These are phyloP conservation scores for Hirtodrosophila histrioides DNA, from an alignment of 2,888 invertebrate species.

Conservation along the genomic window DNA sequence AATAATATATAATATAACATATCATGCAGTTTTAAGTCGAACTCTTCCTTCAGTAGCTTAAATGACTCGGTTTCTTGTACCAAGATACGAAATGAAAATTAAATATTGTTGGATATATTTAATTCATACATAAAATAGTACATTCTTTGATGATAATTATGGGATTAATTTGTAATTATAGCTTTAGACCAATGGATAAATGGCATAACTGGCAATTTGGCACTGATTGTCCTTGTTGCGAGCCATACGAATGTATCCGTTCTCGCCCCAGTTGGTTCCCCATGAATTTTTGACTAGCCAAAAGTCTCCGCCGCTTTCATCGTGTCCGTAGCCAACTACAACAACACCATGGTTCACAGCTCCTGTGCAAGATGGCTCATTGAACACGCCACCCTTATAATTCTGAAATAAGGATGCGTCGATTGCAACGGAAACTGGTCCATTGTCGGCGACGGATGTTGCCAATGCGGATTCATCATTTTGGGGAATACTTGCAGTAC, in stretches of 20 bases:
- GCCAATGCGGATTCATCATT: slow-evolving; percentile 86
- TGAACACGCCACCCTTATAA: slow-evolving; percentile 96
- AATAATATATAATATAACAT: too few species aligned
- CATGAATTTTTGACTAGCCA: slow-evolving; percentile 98
- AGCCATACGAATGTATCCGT: slow-evolving; percentile 96
- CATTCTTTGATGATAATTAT: too few species aligned
- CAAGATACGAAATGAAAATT: too few species aligned
- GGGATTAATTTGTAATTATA: too few species aligned
- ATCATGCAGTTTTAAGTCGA: too few species aligned
- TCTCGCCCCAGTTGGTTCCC: slow-evolving; percentile 96
- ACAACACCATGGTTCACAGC: slow-evolving; percentile 95
- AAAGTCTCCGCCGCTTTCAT: slow-evolving; percentile 85
- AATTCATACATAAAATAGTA: too few species aligned
- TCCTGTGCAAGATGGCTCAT: slow-evolving; percentile 91
- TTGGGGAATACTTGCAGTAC: slow-evolving; percentile 90
- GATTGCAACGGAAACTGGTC: slow-evolving; percentile 95
- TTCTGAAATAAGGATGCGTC: slow-evolving; percentile 96
- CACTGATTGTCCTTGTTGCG: slow-evolving; percentile 35
- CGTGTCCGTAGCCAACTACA: slow-evolving; percentile 93
- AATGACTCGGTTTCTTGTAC: too few species aligned
- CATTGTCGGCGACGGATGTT: slow-evolving; percentile 92
- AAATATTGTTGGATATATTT: too few species aligned
- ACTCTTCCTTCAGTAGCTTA: too few species aligned
- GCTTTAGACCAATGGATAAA: slow-evolving; percentile 7
- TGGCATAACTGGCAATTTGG: slow-evolving; percentile 2